Conservation (phyloP, 2,888 invertebrate species). For the Matsumyia berberina region DNA sequence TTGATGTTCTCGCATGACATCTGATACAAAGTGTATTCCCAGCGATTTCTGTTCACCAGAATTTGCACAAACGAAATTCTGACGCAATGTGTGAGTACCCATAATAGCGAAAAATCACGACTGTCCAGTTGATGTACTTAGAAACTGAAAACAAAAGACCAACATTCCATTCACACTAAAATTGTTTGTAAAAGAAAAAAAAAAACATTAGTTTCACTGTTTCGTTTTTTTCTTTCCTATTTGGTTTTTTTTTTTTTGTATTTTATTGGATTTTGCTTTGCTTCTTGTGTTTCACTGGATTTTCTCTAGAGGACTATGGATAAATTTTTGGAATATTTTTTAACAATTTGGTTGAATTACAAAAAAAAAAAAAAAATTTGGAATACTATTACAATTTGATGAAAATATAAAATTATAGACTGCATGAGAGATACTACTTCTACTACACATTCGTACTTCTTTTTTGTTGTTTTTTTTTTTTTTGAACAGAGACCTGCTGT, state of each 20-base stretch:
- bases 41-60: too few species aligned
- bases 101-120: too few species aligned
- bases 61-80: too few species aligned
- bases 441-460: conserved; percentile 25
- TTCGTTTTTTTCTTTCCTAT: conserved; percentile 36
- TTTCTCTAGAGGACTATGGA: conserved; percentile 44
- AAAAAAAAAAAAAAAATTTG: conserved; percentile 35
- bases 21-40: too few species aligned
- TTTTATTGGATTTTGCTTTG: conserved; percentile 32
- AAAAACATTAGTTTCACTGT: conserved; percentile 10
- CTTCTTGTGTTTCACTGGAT: conserved; percentile 43
- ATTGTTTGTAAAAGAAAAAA: conserved; percentile 12
- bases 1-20: too few species aligned
- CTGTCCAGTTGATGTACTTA: not conserved
- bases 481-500: conserved; percentile 54
- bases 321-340: conserved; percentile 35
- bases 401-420: conserved; percentile 34
- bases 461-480: conserved; percentile 5
- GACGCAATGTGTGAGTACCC: too few species aligned
- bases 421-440: conserved; percentile 33
- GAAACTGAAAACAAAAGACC: not conserved
- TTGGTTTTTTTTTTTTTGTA: conserved; percentile 31
- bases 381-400: conserved; percentile 46
- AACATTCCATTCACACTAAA: not conserved
- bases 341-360: conserved; percentile 42